Base-by-base conservation (phyloP, 2,113 vertebrate genomes). In the Stegostoma tigrinum region DNA sequence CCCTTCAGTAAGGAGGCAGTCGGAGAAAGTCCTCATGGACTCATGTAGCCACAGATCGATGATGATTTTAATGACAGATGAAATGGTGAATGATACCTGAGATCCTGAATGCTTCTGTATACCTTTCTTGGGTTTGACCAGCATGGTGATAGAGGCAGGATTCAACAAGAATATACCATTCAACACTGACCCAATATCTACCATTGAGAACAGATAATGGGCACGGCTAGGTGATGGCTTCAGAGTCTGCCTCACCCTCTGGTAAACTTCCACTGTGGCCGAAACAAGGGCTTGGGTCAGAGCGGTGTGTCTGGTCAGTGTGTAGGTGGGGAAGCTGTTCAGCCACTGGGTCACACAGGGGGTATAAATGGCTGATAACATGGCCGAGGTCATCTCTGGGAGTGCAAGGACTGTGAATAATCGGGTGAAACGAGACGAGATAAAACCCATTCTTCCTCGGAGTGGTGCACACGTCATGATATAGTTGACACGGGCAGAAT, bases 21-120 rank as follows among this genome's bases (percentile, higher is more conserved):
- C 98, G 52, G 97, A 96, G 80, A 98, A 99, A 0, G 97, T 98
- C 6, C 98, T 98, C 96, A 98, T 97, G 94, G 98, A 98, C 96
- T 99, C 98, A 0, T 98, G 98, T 96, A 98, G 96, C 98, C 98
- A 99, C 15, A 99, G 97, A 17, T 97, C 97, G 2, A 96, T 94
- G 24, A 98, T 96, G 34, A 96, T 96, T 0, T 96, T 96, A 12
- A 15, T 96, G 30, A 96, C 97, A 2, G 95, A 48, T 15, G 64
- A 48, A 48, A 72, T 38, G 66, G 96, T 64, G 24, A 23, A 27
- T 14, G 10, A n/a, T 6, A 4, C 15, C 45, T 55, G 23, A 27
- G 86, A 15, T 96, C 94, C 94, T 95, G 38, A 66, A 34, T 83
- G 55, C 5, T 48, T 85, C 10, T 10, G 83, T 27, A 14, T 70